Evolutionary conservation across 2,888 invertebrate genomes (phyloP), one percentile per base, ranked within the genome.

Genomic region (Tetragnatha montana): DNA sequence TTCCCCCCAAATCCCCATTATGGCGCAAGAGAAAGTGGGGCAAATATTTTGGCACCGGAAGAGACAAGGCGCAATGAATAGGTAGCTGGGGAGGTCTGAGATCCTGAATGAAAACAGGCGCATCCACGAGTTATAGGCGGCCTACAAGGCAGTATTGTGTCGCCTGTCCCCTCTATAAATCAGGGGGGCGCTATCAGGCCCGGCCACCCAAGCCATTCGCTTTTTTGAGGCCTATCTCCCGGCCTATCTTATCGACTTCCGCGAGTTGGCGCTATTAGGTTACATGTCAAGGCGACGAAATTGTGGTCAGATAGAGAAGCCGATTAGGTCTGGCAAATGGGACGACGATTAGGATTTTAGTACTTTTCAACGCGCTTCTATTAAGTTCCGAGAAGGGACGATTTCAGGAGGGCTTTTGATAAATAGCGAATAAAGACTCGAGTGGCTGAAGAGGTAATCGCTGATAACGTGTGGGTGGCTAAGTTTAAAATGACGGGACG

Each of bases 81-180:
- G 88, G 88, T 88, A 88, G 88, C 88, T 50, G 19, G 88, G 88
- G 89, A 86, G 89, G 85, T 85, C 85, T 81, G 73, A 47, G n/a
- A 78, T 69, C 87, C 86, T 85, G 89, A 89, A 89, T 81, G 50
- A 89, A 89, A 86, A 82, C 89, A 90, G 89, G 85, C 89, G 79
- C 35, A 74, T 75, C 51, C 47, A 90, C 89, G 89, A 90, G 89
- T 90, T 90, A 90, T 87, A 75, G 89, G 71, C 86, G 79, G 47
- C 86, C 86, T 82, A 83, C 87, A 81, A 79, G 86, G 79, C 89
- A 81, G 87, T 87, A 90, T 90, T 90, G 89, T 90, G 89, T 90
- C 87, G 71, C 35, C 87, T 87, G 89, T 87, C 89, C 87, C 82
- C 71, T 21, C 89, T 80, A 87, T 90, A 90, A 90, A 90, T 90